Evolutionary conservation across 2,113 vertebrate species (phyloP).

Genomic region (Ceyx cyanopectus): DNA sequence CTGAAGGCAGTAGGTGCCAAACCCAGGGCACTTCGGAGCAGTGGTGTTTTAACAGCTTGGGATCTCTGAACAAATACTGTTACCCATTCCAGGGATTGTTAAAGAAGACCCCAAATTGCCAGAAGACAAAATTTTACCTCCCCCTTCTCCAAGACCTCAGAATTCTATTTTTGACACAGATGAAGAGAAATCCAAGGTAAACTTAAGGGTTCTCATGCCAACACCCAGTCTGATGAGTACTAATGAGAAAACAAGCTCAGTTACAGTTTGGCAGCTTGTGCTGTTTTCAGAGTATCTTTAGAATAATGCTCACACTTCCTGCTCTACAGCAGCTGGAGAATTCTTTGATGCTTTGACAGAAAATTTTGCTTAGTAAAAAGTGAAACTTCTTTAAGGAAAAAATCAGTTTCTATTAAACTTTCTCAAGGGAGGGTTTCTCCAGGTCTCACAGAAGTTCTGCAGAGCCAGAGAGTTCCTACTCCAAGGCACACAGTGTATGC

Average conservation of each 20-base stretch:
- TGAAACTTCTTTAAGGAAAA: neutral
- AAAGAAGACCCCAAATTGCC: slow-evolving; percentile 88
- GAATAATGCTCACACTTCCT: neutral
- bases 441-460: neutral
- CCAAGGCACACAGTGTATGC: neutral
- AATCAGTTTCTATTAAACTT: neutral
- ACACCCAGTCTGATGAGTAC: neutral
- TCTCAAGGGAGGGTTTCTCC: neutral
- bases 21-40: neutral
- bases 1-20: neutral
- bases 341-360: neutral
- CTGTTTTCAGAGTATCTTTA: neutral
- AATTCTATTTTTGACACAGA: slow-evolving; percentile 88
- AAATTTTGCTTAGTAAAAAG: neutral
- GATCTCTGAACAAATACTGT: neutral
- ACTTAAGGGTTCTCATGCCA: neutral
- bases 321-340: neutral
- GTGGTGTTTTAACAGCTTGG: neutral
- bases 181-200: slow-evolving; percentile 90
- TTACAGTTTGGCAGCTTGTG: neutral
- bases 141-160: slow-evolving; percentile 83
- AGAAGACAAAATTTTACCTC: slow-evolving; percentile 82
- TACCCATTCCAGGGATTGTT: slow-evolving; percentile 82
- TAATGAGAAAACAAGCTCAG: neutral
- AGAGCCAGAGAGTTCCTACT: neutral